phyloP scores from a whole-genome alignment of 2,888 invertebrate species.

The Diarsia mendica region DNA sequence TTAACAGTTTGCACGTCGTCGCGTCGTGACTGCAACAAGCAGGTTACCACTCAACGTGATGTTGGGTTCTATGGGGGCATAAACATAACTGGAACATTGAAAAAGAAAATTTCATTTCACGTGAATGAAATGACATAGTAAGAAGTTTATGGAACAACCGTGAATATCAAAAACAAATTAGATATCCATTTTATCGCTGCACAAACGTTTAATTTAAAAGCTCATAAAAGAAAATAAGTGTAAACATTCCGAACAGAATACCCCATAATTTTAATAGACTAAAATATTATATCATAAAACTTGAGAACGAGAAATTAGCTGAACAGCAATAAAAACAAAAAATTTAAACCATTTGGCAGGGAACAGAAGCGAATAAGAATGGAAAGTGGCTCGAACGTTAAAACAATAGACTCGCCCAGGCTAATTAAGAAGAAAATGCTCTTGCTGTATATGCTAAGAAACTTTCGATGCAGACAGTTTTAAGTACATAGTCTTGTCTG shows the following conservation, averaged over 20 bases:
- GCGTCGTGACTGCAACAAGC: too few relatives aligned
- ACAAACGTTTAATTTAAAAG: constrained; percentile 12
- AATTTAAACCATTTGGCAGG: constrained; percentile 77
- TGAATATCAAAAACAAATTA: constrained; percentile 10
- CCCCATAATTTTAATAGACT: constrained; percentile 46
- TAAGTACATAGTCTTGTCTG: constrained; percentile 40
- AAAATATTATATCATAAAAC: constrained; percentile 58
- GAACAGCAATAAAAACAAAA: constrained; percentile 65
- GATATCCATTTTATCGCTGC: constrained; percentile 23
- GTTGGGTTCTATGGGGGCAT: too few relatives aligned
- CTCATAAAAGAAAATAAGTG: constrained; percentile 35
- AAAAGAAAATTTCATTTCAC: neutral
- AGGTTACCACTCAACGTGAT: too few relatives aligned
- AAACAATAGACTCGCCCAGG: constrained; percentile 77
- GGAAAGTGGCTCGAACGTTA: constrained; percentile 72
- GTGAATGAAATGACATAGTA: neutral
- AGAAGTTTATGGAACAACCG: neutral
- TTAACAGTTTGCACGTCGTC: too few relatives aligned
- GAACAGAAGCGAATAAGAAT: constrained; percentile 68
- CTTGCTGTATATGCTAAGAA: constrained; percentile 64
- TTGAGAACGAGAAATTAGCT: constrained; percentile 62
- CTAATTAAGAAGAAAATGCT: constrained; percentile 80
- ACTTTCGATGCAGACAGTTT: constrained; percentile 55
- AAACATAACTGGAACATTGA: neutral
- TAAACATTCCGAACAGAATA: constrained; percentile 38